Base-by-base conservation (phyloP, 2,888 invertebrate genomes). In the Drosophila sordidula region DNA sequence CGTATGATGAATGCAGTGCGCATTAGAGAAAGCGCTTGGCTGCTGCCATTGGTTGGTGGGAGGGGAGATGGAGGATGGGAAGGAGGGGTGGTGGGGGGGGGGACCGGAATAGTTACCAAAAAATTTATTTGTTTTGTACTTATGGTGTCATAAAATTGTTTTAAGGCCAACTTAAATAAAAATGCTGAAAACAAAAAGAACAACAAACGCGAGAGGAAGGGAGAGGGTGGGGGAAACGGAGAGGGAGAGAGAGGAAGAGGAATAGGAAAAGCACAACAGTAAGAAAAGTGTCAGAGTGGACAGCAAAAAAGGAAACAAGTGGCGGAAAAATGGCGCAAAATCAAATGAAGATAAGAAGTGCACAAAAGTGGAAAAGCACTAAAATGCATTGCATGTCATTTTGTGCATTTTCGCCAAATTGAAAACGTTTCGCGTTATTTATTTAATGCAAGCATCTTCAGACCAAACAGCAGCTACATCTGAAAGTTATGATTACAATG, bases 101-200 rank as follows among this genome's bases (percentile, higher is more conserved):
- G 39, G 6, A 8, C 39, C 46, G n/a, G 51, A 34, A 41, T 54
- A 62, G 57, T 50, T 58, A 39, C 75, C 73, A 78, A 62, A 57
- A 70, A 86, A 86, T 85, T 85, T 85, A 85, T 85, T 84, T 85
- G 82, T 82, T 86, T 83, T 80, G 78, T 85, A 77, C 86, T 85
- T 86, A 82, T 78, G 82, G 78, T 84, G 78, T 84, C 84, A 86
- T 86, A 86, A 85, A 85, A 85, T 84, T 84, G 78, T 85, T 85
- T 84, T 84, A 80, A 75, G 82, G 86, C 79, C 75, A 86, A 83
- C 75, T 83, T 79, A 74, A 74, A 80, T 71, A 80, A 79, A 83
- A 79, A 82, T 36, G 56, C 64, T 22, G 41, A 50, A 50, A 22
- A 47, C 26, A 36, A n/a, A 39, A 18, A 22, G 26, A 38, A 34